Conservation (phyloP, 1,140 invertebrate species). For the Linepithema humile region DNA sequence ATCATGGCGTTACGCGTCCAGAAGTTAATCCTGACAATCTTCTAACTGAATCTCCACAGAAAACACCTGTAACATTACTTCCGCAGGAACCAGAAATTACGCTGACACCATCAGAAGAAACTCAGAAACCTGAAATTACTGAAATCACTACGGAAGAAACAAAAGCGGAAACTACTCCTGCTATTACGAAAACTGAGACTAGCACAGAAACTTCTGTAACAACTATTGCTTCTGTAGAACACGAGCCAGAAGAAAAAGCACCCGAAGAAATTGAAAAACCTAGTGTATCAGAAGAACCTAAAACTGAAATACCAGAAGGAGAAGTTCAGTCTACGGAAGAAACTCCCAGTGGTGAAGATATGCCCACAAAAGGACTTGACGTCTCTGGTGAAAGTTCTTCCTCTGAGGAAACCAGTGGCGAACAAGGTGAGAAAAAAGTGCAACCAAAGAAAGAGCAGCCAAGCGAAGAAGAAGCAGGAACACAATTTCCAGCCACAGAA, state of each 20-base stretch:
- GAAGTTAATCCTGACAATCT: conserved; percentile 63
- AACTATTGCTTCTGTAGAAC: background rate
- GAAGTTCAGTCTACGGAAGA: conserved; percentile 24
- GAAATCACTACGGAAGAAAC: conserved; percentile 2
- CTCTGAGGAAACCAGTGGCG: conserved; percentile 63
- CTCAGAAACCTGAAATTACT: background rate
- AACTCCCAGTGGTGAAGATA: conserved; percentile 38
- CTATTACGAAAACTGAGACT: background rate
- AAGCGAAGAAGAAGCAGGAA: conserved; percentile 12
- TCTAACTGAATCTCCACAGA: conserved; percentile 65
- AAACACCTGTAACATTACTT: conserved; percentile 48
- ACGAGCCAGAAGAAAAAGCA: conserved; percentile 14
- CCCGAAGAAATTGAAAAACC: conserved; percentile 43
- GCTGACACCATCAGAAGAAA: background rate
- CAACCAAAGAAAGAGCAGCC: conserved; percentile 34
- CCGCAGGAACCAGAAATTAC: conserved; percentile 31
- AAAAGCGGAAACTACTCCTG: background rate
- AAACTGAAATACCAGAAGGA: background rate
- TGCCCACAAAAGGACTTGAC: conserved; percentile 62
- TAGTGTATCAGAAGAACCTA: conserved; percentile 12
- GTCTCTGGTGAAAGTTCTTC: conserved; percentile 62
- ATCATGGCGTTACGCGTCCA: conserved; percentile 52
- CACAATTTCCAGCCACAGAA: background rate
- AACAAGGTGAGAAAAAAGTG: conserved; percentile 45
- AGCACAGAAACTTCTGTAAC: conserved; percentile 17